phyloP scores from a whole-genome alignment of 2,888 invertebrate species.

The Sacculina carcini region DNA sequence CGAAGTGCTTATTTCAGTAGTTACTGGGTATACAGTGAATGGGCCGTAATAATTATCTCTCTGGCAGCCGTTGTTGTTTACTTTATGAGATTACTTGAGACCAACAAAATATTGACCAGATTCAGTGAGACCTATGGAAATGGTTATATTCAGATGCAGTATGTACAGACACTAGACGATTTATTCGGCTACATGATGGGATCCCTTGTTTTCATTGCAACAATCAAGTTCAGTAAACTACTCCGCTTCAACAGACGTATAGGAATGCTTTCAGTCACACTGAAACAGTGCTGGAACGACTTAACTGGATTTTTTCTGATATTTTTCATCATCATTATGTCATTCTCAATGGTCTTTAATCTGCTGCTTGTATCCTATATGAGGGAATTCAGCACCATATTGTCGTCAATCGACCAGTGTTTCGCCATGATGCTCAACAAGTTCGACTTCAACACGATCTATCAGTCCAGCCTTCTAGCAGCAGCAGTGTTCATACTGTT shows the following conservation, averaged over 20 bases:
- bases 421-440: conserved; percentile 23
- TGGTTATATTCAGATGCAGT: conserved; percentile 18
- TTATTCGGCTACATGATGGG: conserved; percentile 23
- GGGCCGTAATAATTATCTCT: conserved; percentile 20
- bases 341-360: conserved; percentile 19
- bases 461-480: conserved; percentile 14
- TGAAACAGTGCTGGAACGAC: conserved; percentile 17
- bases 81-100: conserved; percentile 8
- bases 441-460: conserved; percentile 21
- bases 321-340: conserved; percentile 22
- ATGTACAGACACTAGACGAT: conserved; percentile 23
- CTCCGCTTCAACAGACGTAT: conserved; percentile 18
- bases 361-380: conserved; percentile 16
- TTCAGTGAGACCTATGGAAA: conserved; percentile 8
- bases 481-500: conserved; percentile 20
- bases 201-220: conserved; percentile 24
- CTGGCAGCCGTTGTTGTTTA: conserved; percentile 21
- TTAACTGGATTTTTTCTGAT: conserved; percentile 19
- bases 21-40: conserved; percentile 23
- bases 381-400: conserved; percentile 17
- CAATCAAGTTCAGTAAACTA: conserved; percentile 25
- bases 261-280: conserved; percentile 16
- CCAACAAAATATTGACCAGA: conserved; percentile 1
- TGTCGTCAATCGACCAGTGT: conserved; percentile 21
- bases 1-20: conserved; percentile 19